Percentiles rank a stretch among this genome's conserved stretches.
Evolutionary conservation across 1,140 invertebrate genomes (phyloP).

Genomic region (Odontomachus brunneus): DNA sequence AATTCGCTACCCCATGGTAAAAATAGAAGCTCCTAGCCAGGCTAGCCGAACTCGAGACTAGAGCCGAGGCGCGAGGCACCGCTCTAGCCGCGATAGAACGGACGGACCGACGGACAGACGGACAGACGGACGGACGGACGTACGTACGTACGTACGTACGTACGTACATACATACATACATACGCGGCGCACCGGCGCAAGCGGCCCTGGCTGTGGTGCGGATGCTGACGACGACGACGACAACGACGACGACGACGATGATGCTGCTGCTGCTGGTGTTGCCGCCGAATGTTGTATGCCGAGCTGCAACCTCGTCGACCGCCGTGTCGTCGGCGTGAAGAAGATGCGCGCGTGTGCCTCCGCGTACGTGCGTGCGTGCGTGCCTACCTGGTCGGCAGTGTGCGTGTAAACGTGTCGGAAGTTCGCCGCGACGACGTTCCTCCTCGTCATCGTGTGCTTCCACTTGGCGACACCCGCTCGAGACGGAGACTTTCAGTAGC

Average conservation of each 20-base stretch:
- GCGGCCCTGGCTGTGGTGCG: background rate
- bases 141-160: slow-evolving; percentile 24
- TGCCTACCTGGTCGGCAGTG: background rate
- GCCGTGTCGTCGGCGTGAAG: slow-evolving; percentile 31
- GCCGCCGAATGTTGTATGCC: background rate
- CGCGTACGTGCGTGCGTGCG: background rate
- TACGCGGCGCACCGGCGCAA: slow-evolving; percentile 35
- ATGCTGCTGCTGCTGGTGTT: slow-evolving; percentile 20
- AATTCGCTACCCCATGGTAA: slow-evolving; percentile 84
- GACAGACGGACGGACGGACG: slow-evolving; percentile 1
- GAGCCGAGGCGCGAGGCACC: slow-evolving; percentile 70
- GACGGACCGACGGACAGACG: slow-evolving; percentile 28
- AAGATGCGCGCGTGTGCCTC: slow-evolving; percentile 2
- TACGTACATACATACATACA: slow-evolving; percentile 12
- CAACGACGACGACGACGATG: slow-evolving; percentile 6
- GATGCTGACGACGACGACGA: slow-evolving; percentile 13
- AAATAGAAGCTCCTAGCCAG: slow-evolving; percentile 83
- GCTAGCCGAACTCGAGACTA: slow-evolving; percentile 78
- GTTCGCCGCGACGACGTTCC: slow-evolving; percentile 20
- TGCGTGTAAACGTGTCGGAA: background rate
- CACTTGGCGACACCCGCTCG: slow-evolving; percentile 16
- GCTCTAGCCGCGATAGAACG: slow-evolving; percentile 69
- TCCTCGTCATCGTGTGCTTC: slow-evolving; percentile 14
- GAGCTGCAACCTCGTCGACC: slow-evolving; percentile 2
- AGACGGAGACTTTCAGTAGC: slow-evolving; percentile 31